Evolutionary conservation across 2,113 vertebrate genomes (phyloP).

Genomic region (Oryzias melastigma): DNA sequence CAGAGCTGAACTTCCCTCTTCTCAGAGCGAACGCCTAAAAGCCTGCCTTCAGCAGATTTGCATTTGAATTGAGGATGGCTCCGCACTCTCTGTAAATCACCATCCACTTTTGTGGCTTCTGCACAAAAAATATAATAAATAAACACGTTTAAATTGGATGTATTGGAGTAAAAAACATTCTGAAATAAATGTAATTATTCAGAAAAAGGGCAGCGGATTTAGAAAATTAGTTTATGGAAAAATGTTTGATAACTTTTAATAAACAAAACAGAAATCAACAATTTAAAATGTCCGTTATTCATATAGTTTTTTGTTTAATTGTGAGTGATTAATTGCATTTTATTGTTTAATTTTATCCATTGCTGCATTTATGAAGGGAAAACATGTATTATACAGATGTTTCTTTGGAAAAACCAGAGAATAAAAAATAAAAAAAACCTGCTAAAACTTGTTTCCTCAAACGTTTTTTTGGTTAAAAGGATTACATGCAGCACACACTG

Average conservation of each 20-base stretch:
- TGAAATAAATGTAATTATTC: conserved; percentile 12
- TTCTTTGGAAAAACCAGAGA: background rate
- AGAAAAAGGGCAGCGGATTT: conserved; percentile 11
- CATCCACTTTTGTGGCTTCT: conserved; percentile 19
- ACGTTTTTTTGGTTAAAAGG: background rate
- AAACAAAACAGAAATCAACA: conserved; percentile 10
- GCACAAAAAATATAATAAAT: conserved; percentile 27
- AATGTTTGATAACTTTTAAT: conserved; percentile 2
- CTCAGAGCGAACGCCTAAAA: conserved; percentile 47
- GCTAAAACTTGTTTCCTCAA: background rate
- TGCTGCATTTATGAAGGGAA: no score
- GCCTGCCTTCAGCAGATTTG: conserved; percentile 49
- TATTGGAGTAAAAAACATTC: conserved; percentile 21
- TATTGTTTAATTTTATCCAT: no score
- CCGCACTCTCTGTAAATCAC: conserved; percentile 38
- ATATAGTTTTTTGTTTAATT: conserved; percentile 11
- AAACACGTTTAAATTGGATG: conserved; percentile 27
- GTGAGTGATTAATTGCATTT: background rate
- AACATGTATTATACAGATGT: background rate
- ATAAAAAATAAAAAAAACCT: background rate
- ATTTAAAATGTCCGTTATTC: conserved; percentile 6
- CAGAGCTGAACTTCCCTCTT: conserved; percentile 40
- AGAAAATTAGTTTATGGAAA: conserved; percentile 16
- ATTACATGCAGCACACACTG: background rate
- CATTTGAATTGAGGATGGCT: conserved; percentile 54